Base-by-base conservation (phyloP, 1,140 invertebrate species). In the Leptinotarsa lineolata region DNA sequence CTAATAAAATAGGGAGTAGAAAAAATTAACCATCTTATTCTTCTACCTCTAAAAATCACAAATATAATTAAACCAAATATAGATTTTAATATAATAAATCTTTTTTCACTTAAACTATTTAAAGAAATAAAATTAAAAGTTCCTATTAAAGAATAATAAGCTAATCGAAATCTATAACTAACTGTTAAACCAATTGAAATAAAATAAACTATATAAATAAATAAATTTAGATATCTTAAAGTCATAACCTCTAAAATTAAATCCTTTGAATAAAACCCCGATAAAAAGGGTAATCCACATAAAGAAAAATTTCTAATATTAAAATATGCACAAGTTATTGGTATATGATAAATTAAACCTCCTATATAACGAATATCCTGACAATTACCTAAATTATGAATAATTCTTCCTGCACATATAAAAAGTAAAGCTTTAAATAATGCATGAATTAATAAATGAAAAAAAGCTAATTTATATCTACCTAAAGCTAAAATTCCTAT, bases 401-500 rank as follows among this genome's bases (percentile, higher is more conserved):
- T 90, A 83, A 90, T 84, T 74, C 85, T 78, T 0, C 88, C 89
- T 2, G 86, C 83, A 85, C 87, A 88, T 80, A 91, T 86, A 87
- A 90, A 91, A 82, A 91, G 84, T 82, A 89, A 84, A 72, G 88
- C 87, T 74, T 90, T 90, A 89, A 91, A 90, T 85, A 90, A 84
- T 70, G 89, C 88, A 89, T 91, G 83, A 75, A 81, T 86, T 79
- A 90, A 80, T 78, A 91, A 82, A 88, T 91, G 89, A 84, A 89
- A 90, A 87, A 88, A 90, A 76, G 86, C 83, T 78, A 89, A 84
- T 76, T 84, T 79, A 73, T 77, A 79, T 77, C 83, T 82, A 0
- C 80, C 82, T 79, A 88, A 81, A 11, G 84, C 82, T 80, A 90
- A 85, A 84, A 86, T 85, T 83, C 86, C 85, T 83, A 91, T 89